These are phyloP conservation scores for Sitodiplosis mosellana DNA, from an alignment of 1,140 invertebrate genomes.

Conservation along the genomic window DNA sequence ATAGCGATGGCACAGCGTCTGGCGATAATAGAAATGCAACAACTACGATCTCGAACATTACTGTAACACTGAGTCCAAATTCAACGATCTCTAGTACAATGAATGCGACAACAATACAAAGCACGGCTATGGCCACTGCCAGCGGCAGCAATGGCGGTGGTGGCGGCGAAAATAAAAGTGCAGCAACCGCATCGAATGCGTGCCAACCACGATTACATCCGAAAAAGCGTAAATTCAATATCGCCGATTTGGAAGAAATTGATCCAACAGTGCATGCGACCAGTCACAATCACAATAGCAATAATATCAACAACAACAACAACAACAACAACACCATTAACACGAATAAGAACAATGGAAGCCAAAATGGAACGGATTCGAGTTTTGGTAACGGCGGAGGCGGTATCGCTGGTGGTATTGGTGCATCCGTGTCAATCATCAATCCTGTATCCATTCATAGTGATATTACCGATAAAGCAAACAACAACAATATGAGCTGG, in stretches of 20 bases:
- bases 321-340: neutral
- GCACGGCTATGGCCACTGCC: slow-evolving; percentile 15
- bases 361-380: neutral
- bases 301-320: neutral
- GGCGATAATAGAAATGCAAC: slow-evolving; percentile 4
- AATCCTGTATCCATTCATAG: no score
- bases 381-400: slow-evolving; percentile 6
- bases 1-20: neutral
- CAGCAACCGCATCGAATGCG: slow-evolving; percentile 18
- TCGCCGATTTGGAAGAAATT: slow-evolving; percentile 46
- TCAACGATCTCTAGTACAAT: slow-evolving; percentile 8
- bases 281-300: neutral
- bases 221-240: slow-evolving; percentile 77
- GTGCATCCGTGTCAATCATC: slow-evolving; percentile 9
- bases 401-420: slow-evolving; percentile 11
- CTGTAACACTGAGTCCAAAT: slow-evolving; percentile 15
- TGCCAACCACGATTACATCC: slow-evolving; percentile 48
- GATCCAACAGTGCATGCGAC: neutral
- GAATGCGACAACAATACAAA: slow-evolving; percentile 10
- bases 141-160: slow-evolving; percentile 5
- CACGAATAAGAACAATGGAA: neutral
- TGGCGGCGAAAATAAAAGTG: slow-evolving; percentile 4
- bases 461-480: slow-evolving; percentile 6
- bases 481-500: slow-evolving; percentile 8
- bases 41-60: slow-evolving; percentile 12